These are phyloP conservation scores for Eupeodes luniger DNA, from an alignment of 2,888 invertebrate species.

Conservation along the genomic window DNA sequence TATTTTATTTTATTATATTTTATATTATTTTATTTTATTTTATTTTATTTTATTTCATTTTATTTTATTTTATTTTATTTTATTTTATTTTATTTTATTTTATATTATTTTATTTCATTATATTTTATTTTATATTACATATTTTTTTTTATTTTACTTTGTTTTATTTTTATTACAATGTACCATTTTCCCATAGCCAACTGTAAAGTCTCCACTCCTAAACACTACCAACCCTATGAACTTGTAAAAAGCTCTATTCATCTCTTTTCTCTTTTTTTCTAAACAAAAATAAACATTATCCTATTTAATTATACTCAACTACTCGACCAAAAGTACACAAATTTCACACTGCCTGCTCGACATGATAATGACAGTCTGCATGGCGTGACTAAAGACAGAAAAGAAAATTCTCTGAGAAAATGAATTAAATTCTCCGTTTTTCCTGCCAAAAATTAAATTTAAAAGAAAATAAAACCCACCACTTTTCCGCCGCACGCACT, in stretches of 20 bases:
- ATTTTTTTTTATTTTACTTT: not conserved
- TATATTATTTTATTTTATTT: not conserved
- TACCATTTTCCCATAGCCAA: not conserved
- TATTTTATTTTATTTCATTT: not conserved
- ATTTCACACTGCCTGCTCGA: slow-evolving; percentile 5
- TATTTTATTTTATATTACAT: not conserved
- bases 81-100: not conserved
- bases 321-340: not conserved
- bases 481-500: slow-evolving; percentile 27
- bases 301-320: too few species aligned
- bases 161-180: not conserved
- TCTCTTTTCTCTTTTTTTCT: too few species aligned
- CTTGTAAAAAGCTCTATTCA: slow-evolving; percentile 38
- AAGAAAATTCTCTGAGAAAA: slow-evolving; percentile 5
- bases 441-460: slow-evolving; percentile 21
- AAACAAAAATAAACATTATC: not conserved
- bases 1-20: too few species aligned
- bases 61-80: too few species aligned
- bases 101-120: not conserved
- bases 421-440: slow-evolving; percentile 14
- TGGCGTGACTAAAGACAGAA: not conserved
- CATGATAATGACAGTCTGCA: not conserved
- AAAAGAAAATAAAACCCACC: slow-evolving; percentile 22
- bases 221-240: not conserved
- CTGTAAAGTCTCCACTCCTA: slow-evolving; percentile 55